phyloP scores from a whole-genome alignment of 2,797 vertebrate genomes.

The Dromococcyx pavoninus region DNA sequence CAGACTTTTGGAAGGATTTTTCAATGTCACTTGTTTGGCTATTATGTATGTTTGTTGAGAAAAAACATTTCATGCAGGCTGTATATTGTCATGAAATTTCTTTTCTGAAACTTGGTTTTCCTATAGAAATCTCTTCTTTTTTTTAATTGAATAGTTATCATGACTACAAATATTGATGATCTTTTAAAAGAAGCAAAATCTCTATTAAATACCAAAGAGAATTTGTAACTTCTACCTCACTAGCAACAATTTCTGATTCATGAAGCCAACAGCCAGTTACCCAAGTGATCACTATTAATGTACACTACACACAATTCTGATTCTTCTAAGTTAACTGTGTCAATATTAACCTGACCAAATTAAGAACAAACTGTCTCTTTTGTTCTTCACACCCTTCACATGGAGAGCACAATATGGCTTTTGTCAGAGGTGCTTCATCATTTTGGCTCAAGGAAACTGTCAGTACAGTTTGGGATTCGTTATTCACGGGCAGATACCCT shows the following conservation, averaged over 20 bases:
- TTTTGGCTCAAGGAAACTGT: conserved; percentile 88
- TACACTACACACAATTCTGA: conserved; percentile 56
- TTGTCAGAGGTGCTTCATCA: conserved; percentile 90
- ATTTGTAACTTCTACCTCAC: not conserved
- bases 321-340: conserved; percentile 86
- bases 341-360: conserved; percentile 98
- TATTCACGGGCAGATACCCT: conserved; percentile 92
- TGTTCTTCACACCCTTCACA: conserved; percentile 78
- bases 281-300: conserved; percentile 56
- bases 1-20: not conserved
- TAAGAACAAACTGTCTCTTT: conserved; percentile 85
- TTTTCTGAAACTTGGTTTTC: not conserved
- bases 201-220: not conserved
- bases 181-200: conserved; percentile 20
- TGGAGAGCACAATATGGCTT: conserved; percentile 90
- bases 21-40: not conserved
- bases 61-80: not conserved
- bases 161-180: not conserved
- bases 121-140: not conserved
- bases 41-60: not conserved
- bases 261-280: conserved; percentile 66
- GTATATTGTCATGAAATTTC: not conserved
- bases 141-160: not conserved
- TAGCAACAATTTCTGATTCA: conserved; percentile 70
- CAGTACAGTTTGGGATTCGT: conserved; percentile 90